A percentile compares a stretch with the other conserved stretches of the same genome.
Conservation (phyloP, 2,113 vertebrate species). For the Vicugna pacos region DNA sequence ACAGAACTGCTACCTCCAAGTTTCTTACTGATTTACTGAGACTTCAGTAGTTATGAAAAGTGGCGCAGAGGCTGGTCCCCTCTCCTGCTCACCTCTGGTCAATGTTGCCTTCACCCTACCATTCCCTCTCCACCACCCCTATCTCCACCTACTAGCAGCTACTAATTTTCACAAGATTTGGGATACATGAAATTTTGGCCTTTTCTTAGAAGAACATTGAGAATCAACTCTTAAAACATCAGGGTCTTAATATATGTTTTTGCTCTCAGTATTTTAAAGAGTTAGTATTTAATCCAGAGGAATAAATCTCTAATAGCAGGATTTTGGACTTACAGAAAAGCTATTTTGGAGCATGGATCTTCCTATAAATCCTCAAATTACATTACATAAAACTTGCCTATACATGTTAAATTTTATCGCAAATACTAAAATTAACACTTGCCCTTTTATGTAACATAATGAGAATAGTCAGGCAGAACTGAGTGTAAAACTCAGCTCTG, state of each 20-base stretch:
- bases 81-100: background rate
- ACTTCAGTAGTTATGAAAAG: background rate
- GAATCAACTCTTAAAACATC: background rate
- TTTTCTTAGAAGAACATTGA: background rate
- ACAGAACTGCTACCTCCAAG: background rate
- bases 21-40: background rate
- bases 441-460: background rate
- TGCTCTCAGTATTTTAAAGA: background rate
- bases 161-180: constrained; percentile 19
- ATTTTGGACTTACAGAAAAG: background rate
- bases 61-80: background rate
- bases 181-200: background rate
- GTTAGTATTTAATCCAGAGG: constrained; percentile 15
- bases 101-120: background rate
- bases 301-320: constrained; percentile 2
- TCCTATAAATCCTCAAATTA: constrained; percentile 2
- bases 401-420: background rate
- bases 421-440: constrained; percentile 48
- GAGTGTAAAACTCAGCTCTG: background rate
- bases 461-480: background rate
- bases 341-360: background rate
- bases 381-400: background rate
- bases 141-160: background rate
- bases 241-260: background rate
- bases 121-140: background rate